These are phyloP conservation scores for Phengaris arion DNA, from an alignment of 2,888 invertebrate genomes.

Conservation along the genomic window DNA sequence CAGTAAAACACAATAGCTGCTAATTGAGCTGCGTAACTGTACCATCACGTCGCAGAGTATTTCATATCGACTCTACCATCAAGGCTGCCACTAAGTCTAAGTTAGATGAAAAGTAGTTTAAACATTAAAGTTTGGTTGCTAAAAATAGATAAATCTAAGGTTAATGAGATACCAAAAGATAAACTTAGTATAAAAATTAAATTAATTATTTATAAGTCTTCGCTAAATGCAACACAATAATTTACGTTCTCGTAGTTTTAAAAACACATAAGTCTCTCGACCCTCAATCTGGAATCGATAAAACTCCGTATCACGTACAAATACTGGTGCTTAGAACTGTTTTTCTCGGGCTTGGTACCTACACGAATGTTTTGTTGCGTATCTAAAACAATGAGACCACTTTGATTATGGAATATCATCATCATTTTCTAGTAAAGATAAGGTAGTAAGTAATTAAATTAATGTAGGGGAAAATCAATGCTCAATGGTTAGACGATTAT, in stretches of 20 bases:
- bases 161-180: too few species aligned
- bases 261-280: background rate
- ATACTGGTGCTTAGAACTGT: background rate
- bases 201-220: too few species aligned
- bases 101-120: too few species aligned
- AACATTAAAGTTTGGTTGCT: too few species aligned
- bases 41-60: too few species aligned
- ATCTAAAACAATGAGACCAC: background rate
- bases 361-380: background rate
- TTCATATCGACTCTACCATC: too few species aligned
- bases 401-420: background rate
- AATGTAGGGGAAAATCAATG: background rate
- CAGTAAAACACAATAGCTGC: too few species aligned
- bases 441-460: background rate
- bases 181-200: too few species aligned
- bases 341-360: background rate
- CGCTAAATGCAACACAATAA: background rate
- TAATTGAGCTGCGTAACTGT: too few species aligned
- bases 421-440: background rate
- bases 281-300: conserved; percentile 5
- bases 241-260: background rate
- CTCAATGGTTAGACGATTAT: too few species aligned
- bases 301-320: conserved; percentile 14
- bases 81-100: too few species aligned
- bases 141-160: too few species aligned